A percentile compares a stretch with the other conserved stretches of the same genome.
Conservation (phyloP, 2,797 vertebrate genomes). For the Schizopygopsis malacanthus region DNA sequence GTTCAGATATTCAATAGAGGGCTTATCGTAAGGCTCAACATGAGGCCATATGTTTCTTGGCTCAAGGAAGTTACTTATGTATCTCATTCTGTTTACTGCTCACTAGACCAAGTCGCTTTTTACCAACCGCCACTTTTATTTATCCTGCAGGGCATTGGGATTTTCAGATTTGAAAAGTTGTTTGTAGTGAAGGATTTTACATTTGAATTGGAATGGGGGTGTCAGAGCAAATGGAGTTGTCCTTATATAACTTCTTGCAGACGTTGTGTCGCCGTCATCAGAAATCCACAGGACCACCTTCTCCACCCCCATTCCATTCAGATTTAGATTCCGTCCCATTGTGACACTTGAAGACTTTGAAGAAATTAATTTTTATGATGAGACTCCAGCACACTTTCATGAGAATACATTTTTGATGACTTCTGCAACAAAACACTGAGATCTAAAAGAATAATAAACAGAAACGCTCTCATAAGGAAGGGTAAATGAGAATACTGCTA, state of each 20-base stretch:
- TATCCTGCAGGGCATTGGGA: constrained; percentile 34
- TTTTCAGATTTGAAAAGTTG: constrained; percentile 21
- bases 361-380: constrained; percentile 34
- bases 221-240: constrained; percentile 16
- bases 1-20: background rate
- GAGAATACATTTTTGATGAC: constrained; percentile 53
- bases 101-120: constrained; percentile 27
- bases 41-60: constrained; percentile 23
- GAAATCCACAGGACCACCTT: background rate
- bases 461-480: constrained; percentile 52
- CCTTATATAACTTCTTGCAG: constrained; percentile 15
- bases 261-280: background rate
- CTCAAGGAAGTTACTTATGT: constrained; percentile 22
- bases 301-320: background rate
- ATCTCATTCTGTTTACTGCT: constrained; percentile 39
- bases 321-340: constrained; percentile 14
- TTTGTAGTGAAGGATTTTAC: constrained; percentile 20
- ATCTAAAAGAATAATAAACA: constrained; percentile 53
- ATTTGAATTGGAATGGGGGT: constrained; percentile 16
- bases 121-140: constrained; percentile 28
- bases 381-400: constrained; percentile 42
- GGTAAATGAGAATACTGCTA: constrained; percentile 49
- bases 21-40: background rate
- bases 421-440: constrained; percentile 35
- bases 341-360: constrained; percentile 43